A percentile compares a stretch with the other conserved stretches of the same genome.
Conservation (phyloP, 2,113 vertebrate genomes). For the Ceratotherium simum region DNA sequence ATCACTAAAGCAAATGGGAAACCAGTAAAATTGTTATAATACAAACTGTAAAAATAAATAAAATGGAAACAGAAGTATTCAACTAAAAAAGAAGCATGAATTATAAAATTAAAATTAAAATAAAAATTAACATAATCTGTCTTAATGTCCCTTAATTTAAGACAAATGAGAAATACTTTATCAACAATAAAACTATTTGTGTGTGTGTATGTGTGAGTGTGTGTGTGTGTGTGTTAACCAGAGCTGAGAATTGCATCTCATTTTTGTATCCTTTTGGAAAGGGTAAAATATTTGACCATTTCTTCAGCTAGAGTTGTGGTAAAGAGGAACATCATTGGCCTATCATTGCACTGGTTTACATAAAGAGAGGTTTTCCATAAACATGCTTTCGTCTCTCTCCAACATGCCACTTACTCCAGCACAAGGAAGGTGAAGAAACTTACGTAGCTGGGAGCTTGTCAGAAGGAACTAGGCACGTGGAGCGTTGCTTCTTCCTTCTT, state of each 20-base stretch:
- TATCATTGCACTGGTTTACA: not conserved
- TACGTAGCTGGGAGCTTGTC: not conserved
- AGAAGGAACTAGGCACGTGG: not conserved
- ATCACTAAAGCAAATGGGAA: not conserved
- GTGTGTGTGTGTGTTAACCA: not conserved
- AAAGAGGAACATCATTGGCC: not conserved
- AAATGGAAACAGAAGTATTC: not conserved
- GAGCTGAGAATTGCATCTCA: not conserved
- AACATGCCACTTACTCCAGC: not conserved
- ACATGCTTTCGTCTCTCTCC: fast-evolving
- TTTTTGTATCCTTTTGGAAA: not conserved
- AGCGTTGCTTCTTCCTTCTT: not conserved
- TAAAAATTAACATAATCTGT: not conserved
- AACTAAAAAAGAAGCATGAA: not conserved
- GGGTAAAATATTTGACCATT: not conserved
- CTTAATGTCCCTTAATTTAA: not conserved
- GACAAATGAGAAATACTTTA: not conserved
- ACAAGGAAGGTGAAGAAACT: not conserved
- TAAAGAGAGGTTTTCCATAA: not conserved
- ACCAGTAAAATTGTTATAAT: not conserved
- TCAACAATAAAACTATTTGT: not conserved
- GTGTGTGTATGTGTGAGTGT: not conserved
- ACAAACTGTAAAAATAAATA: not conserved
- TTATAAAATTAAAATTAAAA: not conserved
- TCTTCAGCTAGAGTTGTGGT: not conserved